Conservation (phyloP, 2,888 invertebrate species). For the Parnassius mnemosyne region DNA sequence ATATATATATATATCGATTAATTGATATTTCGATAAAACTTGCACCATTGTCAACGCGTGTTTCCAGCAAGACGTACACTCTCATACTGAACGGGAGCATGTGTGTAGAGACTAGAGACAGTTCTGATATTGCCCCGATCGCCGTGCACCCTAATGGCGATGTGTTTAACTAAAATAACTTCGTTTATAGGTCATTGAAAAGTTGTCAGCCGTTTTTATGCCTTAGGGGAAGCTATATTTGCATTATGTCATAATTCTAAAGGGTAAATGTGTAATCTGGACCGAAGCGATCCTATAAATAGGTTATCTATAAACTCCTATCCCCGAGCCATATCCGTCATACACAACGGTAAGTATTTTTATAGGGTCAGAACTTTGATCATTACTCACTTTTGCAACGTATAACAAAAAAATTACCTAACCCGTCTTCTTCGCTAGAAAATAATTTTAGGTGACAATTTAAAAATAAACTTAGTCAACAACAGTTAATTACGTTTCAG, state of each 20-base stretch:
- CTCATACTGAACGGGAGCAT: no score
- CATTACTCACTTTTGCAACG: constrained; percentile 7
- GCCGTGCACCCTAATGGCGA: no score
- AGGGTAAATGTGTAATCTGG: constrained; percentile 28
- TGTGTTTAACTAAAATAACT: neutral
- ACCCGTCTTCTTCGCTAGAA: constrained; percentile 22
- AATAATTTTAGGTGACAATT: no score
- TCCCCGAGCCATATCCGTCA: constrained; percentile 42
- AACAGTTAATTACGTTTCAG: no score
- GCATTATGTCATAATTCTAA: constrained; percentile 8
- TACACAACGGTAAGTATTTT: constrained; percentile 14
- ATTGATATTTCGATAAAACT: no score
- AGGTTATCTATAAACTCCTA: constrained; percentile 39
- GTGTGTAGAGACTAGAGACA: no score
- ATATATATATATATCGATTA: no score
- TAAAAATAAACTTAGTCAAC: no score
- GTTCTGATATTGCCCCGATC: no score
- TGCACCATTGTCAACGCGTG: no score
- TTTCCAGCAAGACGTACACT: no score
- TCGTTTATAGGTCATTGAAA: constrained; percentile 9
- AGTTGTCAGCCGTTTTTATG: constrained; percentile 14
- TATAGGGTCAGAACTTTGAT: constrained; percentile 26
- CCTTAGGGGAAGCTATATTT: constrained; percentile 1
- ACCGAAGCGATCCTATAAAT: constrained; percentile 41
- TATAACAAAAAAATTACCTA: constrained; percentile 10